These are phyloP conservation scores for Procambarus clarkii DNA, from an alignment of 1,140 invertebrate genomes.

Conservation along the genomic window DNA sequence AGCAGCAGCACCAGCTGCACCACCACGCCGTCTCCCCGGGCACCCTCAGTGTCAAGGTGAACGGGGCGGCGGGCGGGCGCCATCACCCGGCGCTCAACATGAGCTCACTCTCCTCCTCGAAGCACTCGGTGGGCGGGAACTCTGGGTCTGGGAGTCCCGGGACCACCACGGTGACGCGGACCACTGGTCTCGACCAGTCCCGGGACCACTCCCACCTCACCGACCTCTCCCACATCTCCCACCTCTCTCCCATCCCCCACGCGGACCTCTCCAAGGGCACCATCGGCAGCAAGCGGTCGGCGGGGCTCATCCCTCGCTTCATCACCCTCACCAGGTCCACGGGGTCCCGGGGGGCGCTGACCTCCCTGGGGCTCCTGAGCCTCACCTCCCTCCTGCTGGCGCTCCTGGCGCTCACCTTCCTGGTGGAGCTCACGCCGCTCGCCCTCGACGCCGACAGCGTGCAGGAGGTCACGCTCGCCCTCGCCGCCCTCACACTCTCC, in stretches of 20 bases:
- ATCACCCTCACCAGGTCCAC: slow-evolving; percentile 52
- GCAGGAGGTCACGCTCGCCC: slow-evolving; percentile 91
- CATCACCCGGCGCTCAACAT: slow-evolving; percentile 82
- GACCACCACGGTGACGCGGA: slow-evolving; percentile 65
- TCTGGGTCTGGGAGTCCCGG: slow-evolving; percentile 68
- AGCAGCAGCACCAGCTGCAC: slow-evolving; percentile 21
- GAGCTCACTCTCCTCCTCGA: slow-evolving; percentile 82
- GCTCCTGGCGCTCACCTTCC: slow-evolving; percentile 87
- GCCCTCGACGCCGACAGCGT: slow-evolving; percentile 86
- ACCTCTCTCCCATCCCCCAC: slow-evolving; percentile 70
- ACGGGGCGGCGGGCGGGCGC: slow-evolving; percentile 70
- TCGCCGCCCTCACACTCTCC: slow-evolving; percentile 90
- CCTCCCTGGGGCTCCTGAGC: slow-evolving; percentile 89
- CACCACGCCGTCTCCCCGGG: background rate
- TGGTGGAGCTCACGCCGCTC: slow-evolving; percentile 87
- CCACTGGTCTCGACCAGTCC: slow-evolving; percentile 72
- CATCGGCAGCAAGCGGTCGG: slow-evolving; percentile 51
- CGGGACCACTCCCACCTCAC: slow-evolving; percentile 71
- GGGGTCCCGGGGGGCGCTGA: slow-evolving; percentile 85
- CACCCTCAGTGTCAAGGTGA: slow-evolving; percentile 61
- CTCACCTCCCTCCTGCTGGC: slow-evolving; percentile 89
- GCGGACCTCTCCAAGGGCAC: slow-evolving; percentile 44
- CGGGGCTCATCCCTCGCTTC: slow-evolving; percentile 55
- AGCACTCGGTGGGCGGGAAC: slow-evolving; percentile 80
- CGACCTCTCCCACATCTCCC: slow-evolving; percentile 71